These are phyloP conservation scores for Phenganax subtilis DNA, from an alignment of 92 coral and sea anemone genomes.

Conservation along the genomic window DNA sequence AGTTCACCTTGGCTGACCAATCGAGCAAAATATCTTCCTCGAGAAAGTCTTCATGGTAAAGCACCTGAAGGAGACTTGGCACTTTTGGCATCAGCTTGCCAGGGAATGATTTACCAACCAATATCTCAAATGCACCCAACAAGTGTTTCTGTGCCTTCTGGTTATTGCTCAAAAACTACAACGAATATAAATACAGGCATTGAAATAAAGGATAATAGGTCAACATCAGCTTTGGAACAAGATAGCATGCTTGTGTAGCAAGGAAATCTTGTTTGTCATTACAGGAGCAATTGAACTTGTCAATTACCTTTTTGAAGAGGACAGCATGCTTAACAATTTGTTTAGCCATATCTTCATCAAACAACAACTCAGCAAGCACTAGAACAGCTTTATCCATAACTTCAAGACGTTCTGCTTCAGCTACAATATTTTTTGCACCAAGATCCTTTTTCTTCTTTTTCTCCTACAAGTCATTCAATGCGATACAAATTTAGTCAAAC, in stretches of 20 bases:
- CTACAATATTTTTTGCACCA: constrained; percentile 65
- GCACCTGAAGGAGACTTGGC: constrained; percentile 72
- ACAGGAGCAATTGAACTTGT: not conserved
- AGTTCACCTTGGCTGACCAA: constrained; percentile 88
- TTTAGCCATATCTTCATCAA: constrained; percentile 74
- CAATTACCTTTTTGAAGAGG: constrained; percentile 78
- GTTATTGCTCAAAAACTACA: constrained; percentile 79
- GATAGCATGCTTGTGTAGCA: not conserved
- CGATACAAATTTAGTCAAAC: not conserved
- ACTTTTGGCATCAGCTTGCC: constrained; percentile 80
- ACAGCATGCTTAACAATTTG: constrained; percentile 73
- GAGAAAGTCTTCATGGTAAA: constrained; percentile 75
- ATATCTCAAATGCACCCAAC: constrained; percentile 93
- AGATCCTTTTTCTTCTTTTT: constrained; percentile 59
- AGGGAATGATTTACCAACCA: constrained; percentile 93
- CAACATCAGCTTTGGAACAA: no score
- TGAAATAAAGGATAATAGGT: no score
- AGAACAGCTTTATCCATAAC: constrained; percentile 90
- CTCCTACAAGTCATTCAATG: constrained; percentile 43
- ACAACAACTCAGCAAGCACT: constrained; percentile 83
- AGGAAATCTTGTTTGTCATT: not conserved
- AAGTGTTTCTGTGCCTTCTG: constrained; percentile 95
- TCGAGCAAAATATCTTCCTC: constrained; percentile 84
- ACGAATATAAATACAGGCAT: not conserved
- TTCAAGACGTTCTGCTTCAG: constrained; percentile 96